phyloP scores from a whole-genome alignment of 2,113 vertebrate genomes.

The Notechis scutatus region DNA sequence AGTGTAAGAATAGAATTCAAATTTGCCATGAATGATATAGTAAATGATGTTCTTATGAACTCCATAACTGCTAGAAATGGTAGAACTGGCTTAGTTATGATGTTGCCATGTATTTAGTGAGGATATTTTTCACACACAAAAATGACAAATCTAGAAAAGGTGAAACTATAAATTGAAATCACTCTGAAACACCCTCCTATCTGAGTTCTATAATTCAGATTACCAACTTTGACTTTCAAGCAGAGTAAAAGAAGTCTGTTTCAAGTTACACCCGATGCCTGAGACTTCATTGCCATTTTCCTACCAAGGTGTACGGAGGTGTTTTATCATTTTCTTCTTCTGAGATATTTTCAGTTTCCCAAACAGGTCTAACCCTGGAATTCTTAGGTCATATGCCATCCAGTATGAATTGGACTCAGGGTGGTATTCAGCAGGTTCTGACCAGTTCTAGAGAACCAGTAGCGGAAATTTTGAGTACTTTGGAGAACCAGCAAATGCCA shows the following conservation, averaged over 20 bases:
- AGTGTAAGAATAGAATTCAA: background rate
- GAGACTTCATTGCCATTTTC: background rate
- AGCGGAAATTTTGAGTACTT: too few relatives aligned
- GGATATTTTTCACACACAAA: background rate
- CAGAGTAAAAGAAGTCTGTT: background rate
- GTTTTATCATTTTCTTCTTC: background rate
- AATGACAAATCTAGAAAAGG: background rate
- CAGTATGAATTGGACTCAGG: background rate
- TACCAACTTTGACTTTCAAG: constrained; percentile 30
- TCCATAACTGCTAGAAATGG: background rate
- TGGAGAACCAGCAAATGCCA: too few relatives aligned
- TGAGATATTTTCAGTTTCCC: background rate
- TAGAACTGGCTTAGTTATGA: background rate
- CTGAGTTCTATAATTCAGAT: constrained; percentile 35
- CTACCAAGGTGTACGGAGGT: background rate
- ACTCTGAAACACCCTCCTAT: background rate
- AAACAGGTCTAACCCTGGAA: background rate
- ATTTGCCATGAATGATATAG: background rate
- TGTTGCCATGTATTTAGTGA: background rate
- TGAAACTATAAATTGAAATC: background rate
- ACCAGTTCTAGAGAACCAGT: too few relatives aligned
- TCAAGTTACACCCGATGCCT: background rate
- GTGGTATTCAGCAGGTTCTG: too few relatives aligned
- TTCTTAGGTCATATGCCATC: background rate
- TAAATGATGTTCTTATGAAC: background rate